Evolutionary conservation across 2,113 vertebrate species (phyloP), one percentile per base, ranked within the genome.

Genomic region (Castor canadensis): DNA sequence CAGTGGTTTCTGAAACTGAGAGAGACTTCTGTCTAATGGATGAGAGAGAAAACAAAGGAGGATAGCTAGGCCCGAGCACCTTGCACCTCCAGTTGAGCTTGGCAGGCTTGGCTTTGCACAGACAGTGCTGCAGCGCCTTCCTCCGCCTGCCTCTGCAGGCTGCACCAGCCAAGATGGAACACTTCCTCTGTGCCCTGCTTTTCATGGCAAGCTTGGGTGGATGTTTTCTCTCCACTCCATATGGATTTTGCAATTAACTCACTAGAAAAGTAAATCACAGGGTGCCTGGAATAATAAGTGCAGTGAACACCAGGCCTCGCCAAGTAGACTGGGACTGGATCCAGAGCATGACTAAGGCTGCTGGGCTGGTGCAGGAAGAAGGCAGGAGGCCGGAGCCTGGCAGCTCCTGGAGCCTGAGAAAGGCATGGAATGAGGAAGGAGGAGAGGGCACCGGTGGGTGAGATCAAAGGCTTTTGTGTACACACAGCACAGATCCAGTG

Each of bases 211-310:
- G 88, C 92, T 93, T 8, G 0, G 35, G 82, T 88, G 96, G 85
- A 45, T 91, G 92, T 97, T 97, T 95, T 93, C 87, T 95, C 97
- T 91, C 93, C 73, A 54, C 90, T 97, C 95, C 52, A 60, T 90
- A 88, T 1, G 64, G 82, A 95, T 96, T 98, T 96, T 96, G 89
- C 35, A 13, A 98, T 91, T 92, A 96, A 89, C 40, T 62, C 96
- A 80, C 95, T 96, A 96, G 94, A 97, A 96, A 96, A 97, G 94
- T 80, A 96, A 97, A 97, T 92, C 88, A 87, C 28, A 52, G 87
- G 94, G 95, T 0, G 91, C 64, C 0, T 92, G 72, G 35, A 79
- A 82, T 96, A 75, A 76, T 92, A 60, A 87, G 66, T 81, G 92
- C 72, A 12, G 73, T 62, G 64, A 97, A 85, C 45, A 91, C 43